Conservation (phyloP, 2,888 invertebrate genomes). For the Julus scandinavius region DNA sequence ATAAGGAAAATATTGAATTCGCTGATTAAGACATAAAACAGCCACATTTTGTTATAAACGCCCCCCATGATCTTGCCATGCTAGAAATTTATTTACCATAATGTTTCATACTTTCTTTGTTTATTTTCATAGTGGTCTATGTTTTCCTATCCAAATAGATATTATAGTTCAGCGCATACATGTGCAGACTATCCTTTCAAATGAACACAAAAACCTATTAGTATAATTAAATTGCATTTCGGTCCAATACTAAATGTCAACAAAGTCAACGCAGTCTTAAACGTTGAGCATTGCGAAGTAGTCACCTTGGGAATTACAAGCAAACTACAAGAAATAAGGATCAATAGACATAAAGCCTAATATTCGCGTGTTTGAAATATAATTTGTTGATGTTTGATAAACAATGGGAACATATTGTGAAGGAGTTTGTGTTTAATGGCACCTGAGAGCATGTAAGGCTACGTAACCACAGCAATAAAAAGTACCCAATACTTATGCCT, state of each 20-base stretch:
- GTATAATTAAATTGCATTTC: background rate
- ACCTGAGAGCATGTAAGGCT: background rate
- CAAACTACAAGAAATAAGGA: background rate
- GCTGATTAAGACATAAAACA: no score
- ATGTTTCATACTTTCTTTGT: no score
- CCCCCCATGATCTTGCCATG: no score
- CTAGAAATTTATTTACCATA: no score
- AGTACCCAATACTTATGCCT: background rate
- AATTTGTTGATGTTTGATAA: slow-evolving; percentile 5
- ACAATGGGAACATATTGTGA: background rate
- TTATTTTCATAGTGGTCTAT: no score
- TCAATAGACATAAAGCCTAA: background rate
- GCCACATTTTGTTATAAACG: no score
- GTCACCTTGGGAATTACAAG: background rate
- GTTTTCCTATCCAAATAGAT: background rate
- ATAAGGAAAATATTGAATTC: no score
- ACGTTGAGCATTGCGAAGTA: background rate
- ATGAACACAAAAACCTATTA: background rate
- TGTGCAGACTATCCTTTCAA: background rate
- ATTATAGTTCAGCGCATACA: background rate
- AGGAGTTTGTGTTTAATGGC: background rate
- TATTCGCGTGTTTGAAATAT: background rate
- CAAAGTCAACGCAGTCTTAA: slow-evolving; percentile 15
- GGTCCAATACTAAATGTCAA: background rate
- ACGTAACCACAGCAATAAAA: background rate